Conservation (phyloP, 2,888 invertebrate genomes). For the Priocnemis perturbator region DNA sequence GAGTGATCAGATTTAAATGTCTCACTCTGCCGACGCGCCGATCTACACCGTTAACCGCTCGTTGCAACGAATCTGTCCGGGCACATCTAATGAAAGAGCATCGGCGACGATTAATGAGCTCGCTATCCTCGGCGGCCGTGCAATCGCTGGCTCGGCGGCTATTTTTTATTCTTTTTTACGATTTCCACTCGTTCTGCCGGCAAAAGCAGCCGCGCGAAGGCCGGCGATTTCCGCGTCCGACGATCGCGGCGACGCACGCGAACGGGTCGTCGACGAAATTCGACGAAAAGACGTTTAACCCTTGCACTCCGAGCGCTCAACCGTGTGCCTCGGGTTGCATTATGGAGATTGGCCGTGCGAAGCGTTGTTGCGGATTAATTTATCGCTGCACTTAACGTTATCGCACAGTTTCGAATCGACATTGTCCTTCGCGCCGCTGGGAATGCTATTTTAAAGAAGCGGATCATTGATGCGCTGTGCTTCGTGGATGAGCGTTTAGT, state of each 20-base stretch:
- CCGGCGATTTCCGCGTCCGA: neutral
- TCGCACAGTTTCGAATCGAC: too few relatives aligned
- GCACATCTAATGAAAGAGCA: conserved; percentile 15
- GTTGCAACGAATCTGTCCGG: conserved; percentile 11
- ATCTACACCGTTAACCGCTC: conserved; percentile 12
- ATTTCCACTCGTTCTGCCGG: too few relatives aligned
- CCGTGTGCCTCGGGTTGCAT: too few relatives aligned
- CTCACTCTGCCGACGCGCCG: neutral
- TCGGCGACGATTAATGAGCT: conserved; percentile 13
- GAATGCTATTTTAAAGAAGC: too few relatives aligned
- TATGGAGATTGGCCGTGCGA: too few relatives aligned
- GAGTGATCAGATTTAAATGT: too few relatives aligned
- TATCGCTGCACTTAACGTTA: too few relatives aligned
- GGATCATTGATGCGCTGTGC: too few relatives aligned
- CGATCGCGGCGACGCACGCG: conserved; percentile 12
- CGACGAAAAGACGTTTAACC: conserved; percentile 2
- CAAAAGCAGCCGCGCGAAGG: neutral
- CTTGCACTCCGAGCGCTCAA: neutral
- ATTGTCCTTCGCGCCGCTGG: too few relatives aligned
- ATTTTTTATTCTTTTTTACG: too few relatives aligned
- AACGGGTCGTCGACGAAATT: conserved; percentile 10
- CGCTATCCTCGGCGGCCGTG: neutral
- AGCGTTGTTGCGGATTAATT: too few relatives aligned
- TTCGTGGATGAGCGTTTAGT: too few relatives aligned
- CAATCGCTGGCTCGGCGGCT: neutral